Percentiles rank a stretch among this genome's conserved stretches.
Evolutionary conservation across 1,140 invertebrate species (phyloP).

Genomic region (Diabrotica virgifera): DNA sequence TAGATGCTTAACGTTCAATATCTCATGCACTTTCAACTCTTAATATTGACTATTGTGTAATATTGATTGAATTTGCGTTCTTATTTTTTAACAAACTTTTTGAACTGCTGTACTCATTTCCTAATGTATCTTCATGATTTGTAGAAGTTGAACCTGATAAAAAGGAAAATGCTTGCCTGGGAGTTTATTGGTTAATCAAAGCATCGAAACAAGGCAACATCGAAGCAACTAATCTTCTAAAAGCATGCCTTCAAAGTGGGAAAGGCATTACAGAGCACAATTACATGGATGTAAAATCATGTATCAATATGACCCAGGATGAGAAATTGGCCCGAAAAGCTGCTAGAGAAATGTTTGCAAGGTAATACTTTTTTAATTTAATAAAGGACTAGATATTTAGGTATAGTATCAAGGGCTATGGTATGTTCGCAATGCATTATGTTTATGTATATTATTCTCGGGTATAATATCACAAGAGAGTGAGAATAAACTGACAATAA

Average conservation of each 20-base stretch:
- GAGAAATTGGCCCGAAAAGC: constrained; percentile 83
- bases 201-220: constrained; percentile 86
- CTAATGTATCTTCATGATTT: constrained; percentile 25
- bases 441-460: background rate
- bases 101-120: background rate
- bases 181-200: constrained; percentile 84
- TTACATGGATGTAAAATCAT: constrained; percentile 77
- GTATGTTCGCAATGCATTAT: background rate
- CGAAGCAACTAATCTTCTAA: constrained; percentile 77
- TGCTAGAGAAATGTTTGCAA: constrained; percentile 78
- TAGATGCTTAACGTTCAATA: no score
- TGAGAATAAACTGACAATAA: no score
- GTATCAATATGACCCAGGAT: constrained; percentile 75
- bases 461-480: no score
- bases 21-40: no score
- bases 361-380: constrained; percentile 49
- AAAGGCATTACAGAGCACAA: constrained; percentile 79
- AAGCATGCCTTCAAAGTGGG: constrained; percentile 73
- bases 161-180: constrained; percentile 64
- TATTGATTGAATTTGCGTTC: no score
- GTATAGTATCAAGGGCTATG: background rate
- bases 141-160: constrained; percentile 56
- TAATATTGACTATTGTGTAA: no score
- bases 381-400: background rate
- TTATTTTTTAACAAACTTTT: background rate